Evolutionary conservation across 2,888 invertebrate species (phyloP).

Genomic region (Eupithecia tripunctaria): DNA sequence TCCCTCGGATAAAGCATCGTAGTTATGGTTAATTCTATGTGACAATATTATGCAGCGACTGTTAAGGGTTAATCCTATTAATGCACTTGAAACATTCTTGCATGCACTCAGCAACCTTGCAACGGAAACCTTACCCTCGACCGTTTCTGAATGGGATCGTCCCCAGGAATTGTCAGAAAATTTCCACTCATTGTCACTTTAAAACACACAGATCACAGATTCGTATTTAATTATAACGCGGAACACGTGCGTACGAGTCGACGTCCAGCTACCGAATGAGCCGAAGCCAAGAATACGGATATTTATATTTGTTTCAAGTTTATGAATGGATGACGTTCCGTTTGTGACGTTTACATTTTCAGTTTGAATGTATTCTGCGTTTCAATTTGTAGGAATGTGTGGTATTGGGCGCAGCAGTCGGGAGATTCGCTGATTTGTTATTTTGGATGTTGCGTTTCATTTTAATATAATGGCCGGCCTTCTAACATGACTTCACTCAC

Average conservation of each 20-base stretch:
- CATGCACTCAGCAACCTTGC: constrained; percentile 19
- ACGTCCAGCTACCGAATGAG: constrained; percentile 65
- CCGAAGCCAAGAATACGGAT: constrained; percentile 9
- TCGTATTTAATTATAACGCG: constrained; percentile 56
- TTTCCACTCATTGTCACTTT: constrained; percentile 79
- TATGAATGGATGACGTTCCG: constrained; percentile 82
- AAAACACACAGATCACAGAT: constrained; percentile 47
- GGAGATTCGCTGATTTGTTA: constrained; percentile 35
- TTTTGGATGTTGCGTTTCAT: constrained; percentile 27
- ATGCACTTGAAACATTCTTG: constrained; percentile 21
- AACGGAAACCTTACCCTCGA: constrained; percentile 71
- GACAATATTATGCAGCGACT: constrained; percentile 10
- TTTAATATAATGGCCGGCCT: constrained; percentile 14
- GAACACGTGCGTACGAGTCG: constrained; percentile 72
- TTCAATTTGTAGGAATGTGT: constrained; percentile 68
- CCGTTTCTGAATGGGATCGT: constrained; percentile 70
- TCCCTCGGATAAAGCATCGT: not conserved
- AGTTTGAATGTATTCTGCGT: constrained; percentile 67
- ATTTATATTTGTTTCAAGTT: constrained; percentile 49
- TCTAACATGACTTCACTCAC: constrained; percentile 1
- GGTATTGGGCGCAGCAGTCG: constrained; percentile 45
- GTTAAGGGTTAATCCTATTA: constrained; percentile 32
- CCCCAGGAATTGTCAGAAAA: constrained; percentile 78
- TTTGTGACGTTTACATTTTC: constrained; percentile 32
- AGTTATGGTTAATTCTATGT: not conserved